Conservation (phyloP, 2,888 invertebrate genomes). For the Cheilosia vulpina region DNA sequence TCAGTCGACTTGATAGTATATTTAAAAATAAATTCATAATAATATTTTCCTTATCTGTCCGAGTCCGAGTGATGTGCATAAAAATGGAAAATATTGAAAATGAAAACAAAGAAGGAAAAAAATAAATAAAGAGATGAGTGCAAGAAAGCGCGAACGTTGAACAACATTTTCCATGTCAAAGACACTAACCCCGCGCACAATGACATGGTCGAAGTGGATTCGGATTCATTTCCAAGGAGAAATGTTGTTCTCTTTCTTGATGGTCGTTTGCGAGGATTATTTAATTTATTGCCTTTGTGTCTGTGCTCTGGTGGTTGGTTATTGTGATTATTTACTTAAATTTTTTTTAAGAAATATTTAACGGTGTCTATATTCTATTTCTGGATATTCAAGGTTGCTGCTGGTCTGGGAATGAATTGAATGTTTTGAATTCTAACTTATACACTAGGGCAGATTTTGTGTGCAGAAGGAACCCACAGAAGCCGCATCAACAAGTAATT, state of each 20-base stretch:
- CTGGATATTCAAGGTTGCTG: too few species aligned
- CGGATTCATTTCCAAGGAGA: conserved; percentile 50
- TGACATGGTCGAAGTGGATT: conserved; percentile 50
- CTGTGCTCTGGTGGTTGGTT: background rate
- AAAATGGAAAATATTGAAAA: conserved; percentile 24
- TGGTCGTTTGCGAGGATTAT: conserved; percentile 27
- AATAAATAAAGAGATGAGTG: background rate
- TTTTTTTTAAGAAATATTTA: too few species aligned
- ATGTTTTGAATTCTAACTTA: too few species aligned
- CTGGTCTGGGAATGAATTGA: too few species aligned
- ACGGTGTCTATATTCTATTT: too few species aligned
- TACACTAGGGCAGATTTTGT: too few species aligned
- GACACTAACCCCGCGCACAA: conserved; percentile 49
- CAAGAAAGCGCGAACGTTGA: conserved; percentile 14
- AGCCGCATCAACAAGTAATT: too few species aligned
- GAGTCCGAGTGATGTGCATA: background rate
- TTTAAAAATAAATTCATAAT: conserved; percentile 5
- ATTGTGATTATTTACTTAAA: too few species aligned
- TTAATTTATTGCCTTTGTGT: conserved; percentile 54
- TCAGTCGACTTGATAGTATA: background rate
- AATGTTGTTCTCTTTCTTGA: conserved; percentile 4
- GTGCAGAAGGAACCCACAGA: too few species aligned
- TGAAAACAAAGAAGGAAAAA: background rate
- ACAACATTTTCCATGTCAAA: conserved; percentile 47
- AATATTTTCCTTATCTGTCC: conserved; percentile 13